Base-by-base conservation (phyloP, 2,888 invertebrate genomes). In the Aquatica leii region DNA sequence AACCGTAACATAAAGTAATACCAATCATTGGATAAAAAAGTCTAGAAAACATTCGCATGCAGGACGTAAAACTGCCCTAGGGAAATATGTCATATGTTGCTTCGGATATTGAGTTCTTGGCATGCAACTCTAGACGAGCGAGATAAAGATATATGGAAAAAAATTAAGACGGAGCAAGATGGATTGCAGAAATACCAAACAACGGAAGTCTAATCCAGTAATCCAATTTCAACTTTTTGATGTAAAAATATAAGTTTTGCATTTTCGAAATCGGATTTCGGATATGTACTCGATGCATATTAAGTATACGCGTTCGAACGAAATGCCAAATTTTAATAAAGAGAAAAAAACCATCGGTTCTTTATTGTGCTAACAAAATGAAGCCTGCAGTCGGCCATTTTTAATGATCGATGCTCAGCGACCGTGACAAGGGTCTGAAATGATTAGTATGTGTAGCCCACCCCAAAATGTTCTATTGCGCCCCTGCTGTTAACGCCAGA, bases 401-500 rank as follows among this genome's bases (percentile, higher is more conserved):
- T 76, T 77, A 76, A 77, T 76, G 76, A 76, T 76, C 77, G 73
- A 74, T 74, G 74, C 73, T 73, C 72, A 71, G 68, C 71, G 72
- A 73, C 73, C 76, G 71, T 75, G 76, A 76, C 76, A 74, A 74
- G 76, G 74, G 75, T 74, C 73, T 71, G 74, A 76, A 76, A 75
- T 76, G 76, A 76, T 75, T 75, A 75, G 77, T 76, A 74, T 76
- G 73, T 75, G 75, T 68, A 70, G 65, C 68, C 71, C 71, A 71
- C 71, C 71, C 71, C 68, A 61, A 69, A 67, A 66, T 59, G 61
- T 62, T 62, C 69, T 51, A 64, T 67, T 63, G 67, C 60, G 55
- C 62, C 65, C 69, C 66, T 65, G 62, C 68, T 50, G 68, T 57
- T 62, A 54, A 50, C 55, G 52, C 56, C 63, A 69, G 51, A 67